Conservation (phyloP, 2,888 invertebrate genomes). For the Lasiommata megera region DNA sequence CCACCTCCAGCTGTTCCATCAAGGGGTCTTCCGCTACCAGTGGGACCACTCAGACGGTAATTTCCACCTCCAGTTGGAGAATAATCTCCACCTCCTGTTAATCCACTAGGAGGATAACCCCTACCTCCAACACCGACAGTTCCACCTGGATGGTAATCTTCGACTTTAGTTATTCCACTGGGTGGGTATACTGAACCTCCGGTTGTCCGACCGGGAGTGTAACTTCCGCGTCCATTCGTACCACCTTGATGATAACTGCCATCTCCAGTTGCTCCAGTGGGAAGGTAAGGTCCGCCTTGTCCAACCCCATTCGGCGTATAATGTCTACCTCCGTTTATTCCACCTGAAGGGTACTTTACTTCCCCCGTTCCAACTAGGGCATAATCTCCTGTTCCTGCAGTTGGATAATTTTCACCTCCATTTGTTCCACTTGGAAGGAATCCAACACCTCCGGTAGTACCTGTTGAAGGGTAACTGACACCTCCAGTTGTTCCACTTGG, state of each 20-base stretch:
- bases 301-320: background rate
- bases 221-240: no score
- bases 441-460: background rate
- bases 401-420: no score
- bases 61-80: background rate
- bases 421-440: no score
- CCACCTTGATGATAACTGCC: no score
- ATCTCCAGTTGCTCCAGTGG: no score
- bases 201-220: no score
- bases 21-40: conserved; percentile 1
- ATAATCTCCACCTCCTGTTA: background rate
- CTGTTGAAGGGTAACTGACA: background rate
- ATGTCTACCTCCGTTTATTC: no score
- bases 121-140: background rate
- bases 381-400: background rate
- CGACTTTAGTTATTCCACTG: no score
- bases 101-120: background rate
- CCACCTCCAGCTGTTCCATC: conserved; percentile 7
- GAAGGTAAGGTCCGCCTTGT: background rate
- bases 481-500: background rate
- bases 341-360: no score
- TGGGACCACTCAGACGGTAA: background rate
- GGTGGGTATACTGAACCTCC: no score
- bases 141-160: background rate
- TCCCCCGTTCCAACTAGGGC: background rate